Evolutionary conservation across 2,113 vertebrate genomes (phyloP).

Genomic region (Campylomormyrus tamandua): DNA sequence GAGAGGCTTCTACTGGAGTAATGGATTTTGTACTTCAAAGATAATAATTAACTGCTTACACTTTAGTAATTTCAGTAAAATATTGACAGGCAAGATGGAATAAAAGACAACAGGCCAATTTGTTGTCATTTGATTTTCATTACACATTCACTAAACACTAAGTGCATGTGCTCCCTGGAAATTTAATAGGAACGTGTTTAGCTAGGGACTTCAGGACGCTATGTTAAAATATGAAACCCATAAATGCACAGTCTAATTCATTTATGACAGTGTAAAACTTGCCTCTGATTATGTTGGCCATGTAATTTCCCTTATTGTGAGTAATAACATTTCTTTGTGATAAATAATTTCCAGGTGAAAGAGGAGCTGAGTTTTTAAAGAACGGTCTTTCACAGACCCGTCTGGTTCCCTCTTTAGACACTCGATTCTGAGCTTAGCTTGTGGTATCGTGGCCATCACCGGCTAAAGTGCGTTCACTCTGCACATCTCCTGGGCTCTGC

Average conservation of each 20-base stretch:
- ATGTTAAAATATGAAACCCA: background rate
- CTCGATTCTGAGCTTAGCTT: background rate
- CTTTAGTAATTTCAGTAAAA: conserved; percentile 5
- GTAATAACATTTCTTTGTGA: background rate
- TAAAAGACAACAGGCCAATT: conserved; percentile 2
- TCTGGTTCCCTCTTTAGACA: background rate
- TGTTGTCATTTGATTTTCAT: background rate
- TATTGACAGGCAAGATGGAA: background rate
- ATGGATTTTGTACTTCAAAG: background rate
- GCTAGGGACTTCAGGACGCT: background rate
- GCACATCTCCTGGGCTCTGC: background rate
- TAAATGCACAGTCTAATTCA: background rate
- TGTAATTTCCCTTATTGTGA: background rate
- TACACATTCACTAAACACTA: conserved; percentile 5
- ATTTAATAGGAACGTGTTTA: background rate
- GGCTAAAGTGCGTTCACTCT: background rate
- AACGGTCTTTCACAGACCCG: background rate
- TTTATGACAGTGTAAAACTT: background rate
- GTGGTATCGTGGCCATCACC: background rate
- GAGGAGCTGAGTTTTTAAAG: background rate
- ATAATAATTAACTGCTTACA: conserved; percentile 5
- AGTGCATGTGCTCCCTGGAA: background rate
- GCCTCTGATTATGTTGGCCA: background rate
- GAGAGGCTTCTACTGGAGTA: background rate
- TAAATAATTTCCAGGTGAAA: background rate